Conservation (phyloP, 2,113 vertebrate genomes). For the Chlorodrepanis virens region DNA sequence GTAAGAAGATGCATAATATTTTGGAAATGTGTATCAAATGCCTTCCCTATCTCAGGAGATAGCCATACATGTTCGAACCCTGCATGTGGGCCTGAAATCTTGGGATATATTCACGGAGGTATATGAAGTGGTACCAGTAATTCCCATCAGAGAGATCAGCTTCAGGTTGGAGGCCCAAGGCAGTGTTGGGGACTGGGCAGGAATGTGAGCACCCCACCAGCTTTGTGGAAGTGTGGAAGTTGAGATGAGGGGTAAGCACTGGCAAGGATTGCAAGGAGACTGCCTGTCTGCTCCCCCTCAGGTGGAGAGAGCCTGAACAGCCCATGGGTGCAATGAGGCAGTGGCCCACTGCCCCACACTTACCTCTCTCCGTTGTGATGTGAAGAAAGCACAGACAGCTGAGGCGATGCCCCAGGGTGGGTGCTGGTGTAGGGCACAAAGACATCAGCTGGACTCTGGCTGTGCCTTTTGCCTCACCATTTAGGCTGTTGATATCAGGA, state of each 20-base stretch:
- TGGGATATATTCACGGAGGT: background rate
- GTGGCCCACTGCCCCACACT: too few relatives aligned
- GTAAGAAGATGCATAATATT: background rate
- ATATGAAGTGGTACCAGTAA: background rate
- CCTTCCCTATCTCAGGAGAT: background rate
- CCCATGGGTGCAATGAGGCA: background rate
- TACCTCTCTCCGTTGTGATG: accelerated
- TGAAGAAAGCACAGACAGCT: background rate
- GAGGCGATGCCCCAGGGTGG: accelerated
- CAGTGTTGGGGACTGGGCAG: accelerated
- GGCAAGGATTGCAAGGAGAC: background rate
- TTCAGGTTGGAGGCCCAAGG: background rate
- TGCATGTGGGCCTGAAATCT: background rate
- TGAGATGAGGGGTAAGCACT: accelerated
- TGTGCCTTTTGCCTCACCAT: background rate
- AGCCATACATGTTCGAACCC: background rate
- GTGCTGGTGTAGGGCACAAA: background rate
- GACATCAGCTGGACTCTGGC: background rate
- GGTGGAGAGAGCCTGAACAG: background rate
- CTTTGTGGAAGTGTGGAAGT: too few relatives aligned
- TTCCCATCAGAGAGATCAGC: background rate
- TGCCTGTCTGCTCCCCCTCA: background rate
- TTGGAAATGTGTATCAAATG: background rate
- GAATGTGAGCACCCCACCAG: background rate
- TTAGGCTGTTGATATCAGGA: background rate